Evolutionary conservation across 1,140 invertebrate genomes (phyloP).

Genomic region (Neodiprion pinetum): DNA sequence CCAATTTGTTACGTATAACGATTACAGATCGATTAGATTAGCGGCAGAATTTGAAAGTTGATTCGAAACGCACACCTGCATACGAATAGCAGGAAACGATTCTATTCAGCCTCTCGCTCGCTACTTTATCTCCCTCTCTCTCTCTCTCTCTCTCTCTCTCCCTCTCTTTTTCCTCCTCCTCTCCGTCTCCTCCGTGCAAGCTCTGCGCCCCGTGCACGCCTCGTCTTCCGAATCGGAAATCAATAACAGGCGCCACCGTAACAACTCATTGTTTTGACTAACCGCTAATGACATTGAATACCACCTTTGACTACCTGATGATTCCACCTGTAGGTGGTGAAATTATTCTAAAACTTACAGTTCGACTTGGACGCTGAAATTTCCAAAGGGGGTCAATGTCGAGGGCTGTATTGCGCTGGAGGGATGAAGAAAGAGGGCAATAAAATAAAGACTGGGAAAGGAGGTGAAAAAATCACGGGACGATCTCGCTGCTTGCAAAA

Average conservation of each 20-base stretch:
- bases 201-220: constrained; percentile 21
- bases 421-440: not conserved
- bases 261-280: constrained; percentile 44
- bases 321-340: no score
- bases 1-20: no score
- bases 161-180: not conserved
- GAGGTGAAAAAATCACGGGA: not conserved
- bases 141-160: not conserved
- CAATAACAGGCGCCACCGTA: constrained; percentile 41
- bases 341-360: no score
- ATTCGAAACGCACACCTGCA: no score
- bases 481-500: not conserved
- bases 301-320: not conserved
- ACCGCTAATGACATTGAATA: constrained; percentile 29
- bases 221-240: constrained; percentile 37
- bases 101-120: not conserved
- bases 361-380: not conserved
- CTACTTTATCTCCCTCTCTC: not conserved
- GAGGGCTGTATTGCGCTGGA: not conserved
- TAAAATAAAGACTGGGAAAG: no score
- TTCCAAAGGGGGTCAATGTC: not conserved
- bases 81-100: no score
- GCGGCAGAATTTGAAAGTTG: no score
- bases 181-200: not conserved
- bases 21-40: no score